phyloP scores from a whole-genome alignment of 1,140 invertebrate species.

The Drosophila parvula region DNA sequence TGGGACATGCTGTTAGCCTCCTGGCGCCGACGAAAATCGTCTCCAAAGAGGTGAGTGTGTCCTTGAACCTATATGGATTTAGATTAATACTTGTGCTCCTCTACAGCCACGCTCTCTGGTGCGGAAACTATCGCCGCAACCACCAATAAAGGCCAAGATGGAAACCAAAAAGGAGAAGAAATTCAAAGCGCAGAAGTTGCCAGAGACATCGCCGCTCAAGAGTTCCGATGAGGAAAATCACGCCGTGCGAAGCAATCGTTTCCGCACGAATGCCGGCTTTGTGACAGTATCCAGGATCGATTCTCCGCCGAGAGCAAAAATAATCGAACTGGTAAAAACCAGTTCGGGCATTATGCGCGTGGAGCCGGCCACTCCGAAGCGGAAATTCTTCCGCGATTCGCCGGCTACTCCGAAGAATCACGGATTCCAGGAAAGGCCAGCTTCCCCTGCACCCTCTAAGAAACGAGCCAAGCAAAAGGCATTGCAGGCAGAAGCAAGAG shows the following conservation, averaged over 20 bases:
- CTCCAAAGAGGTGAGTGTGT: slow-evolving; percentile 28
- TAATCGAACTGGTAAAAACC: slow-evolving; percentile 42
- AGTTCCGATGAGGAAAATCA: slow-evolving; percentile 70
- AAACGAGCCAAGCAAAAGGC: slow-evolving; percentile 7
- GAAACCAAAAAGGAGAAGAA: slow-evolving; percentile 3
- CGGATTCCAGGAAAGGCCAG: slow-evolving; percentile 28
- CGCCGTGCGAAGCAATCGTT: slow-evolving; percentile 11
- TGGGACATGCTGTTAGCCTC: slow-evolving; percentile 48
- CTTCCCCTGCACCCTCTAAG: background rate
- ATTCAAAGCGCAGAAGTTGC: slow-evolving; percentile 23
- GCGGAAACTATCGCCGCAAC: slow-evolving; percentile 49
- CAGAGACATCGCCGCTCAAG: slow-evolving; percentile 45
- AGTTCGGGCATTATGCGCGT: slow-evolving; percentile 61
- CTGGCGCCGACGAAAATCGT: slow-evolving; percentile 13
- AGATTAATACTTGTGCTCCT: background rate
- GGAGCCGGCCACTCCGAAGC: slow-evolving; percentile 64
- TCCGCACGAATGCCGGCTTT: slow-evolving; percentile 60
- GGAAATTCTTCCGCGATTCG: slow-evolving; percentile 64
- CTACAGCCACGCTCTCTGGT: slow-evolving; percentile 45
- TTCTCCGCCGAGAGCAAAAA: background rate
- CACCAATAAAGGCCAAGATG: background rate
- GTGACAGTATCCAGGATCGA: slow-evolving; percentile 33
- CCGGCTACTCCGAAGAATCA: slow-evolving; percentile 40
- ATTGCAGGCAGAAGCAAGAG: background rate
- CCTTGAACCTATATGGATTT: background rate